Conservation (phyloP, 2,888 invertebrate genomes). For the Formica aserva region DNA sequence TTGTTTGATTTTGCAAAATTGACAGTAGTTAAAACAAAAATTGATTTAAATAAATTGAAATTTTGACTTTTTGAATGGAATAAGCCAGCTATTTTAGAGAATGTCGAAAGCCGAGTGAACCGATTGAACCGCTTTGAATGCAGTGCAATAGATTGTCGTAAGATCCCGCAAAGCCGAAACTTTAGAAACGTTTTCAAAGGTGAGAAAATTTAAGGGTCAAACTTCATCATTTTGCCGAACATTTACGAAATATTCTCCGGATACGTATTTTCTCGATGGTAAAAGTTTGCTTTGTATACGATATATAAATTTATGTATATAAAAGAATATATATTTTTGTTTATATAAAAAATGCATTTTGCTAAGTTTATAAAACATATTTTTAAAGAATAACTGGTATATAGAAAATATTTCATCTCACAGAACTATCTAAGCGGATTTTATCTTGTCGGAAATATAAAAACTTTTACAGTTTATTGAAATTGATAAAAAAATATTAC, state of each 20-base stretch:
- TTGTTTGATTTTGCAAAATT: background rate
- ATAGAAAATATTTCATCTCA: background rate
- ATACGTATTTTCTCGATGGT: background rate
- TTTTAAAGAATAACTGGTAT: background rate
- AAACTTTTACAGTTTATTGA: background rate
- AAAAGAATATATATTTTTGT: no score
- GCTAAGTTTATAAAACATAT: background rate
- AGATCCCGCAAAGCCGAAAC: slow-evolving; percentile 40
- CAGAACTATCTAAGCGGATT: background rate
- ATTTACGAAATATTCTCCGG: slow-evolving; percentile 29
- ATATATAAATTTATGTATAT: background rate
- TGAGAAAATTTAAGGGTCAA: slow-evolving; percentile 45
- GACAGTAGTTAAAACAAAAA: background rate
- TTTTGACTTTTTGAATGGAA: slow-evolving; percentile 11
- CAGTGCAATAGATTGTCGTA: slow-evolving; percentile 29
- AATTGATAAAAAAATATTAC: background rate
- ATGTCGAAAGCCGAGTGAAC: slow-evolving; percentile 14
- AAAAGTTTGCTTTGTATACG: slow-evolving; percentile 12
- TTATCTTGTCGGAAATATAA: background rate
- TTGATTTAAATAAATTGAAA: background rate
- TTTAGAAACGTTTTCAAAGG: slow-evolving; percentile 26
- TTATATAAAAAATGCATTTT: slow-evolving; percentile 7
- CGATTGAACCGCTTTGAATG: slow-evolving; percentile 36
- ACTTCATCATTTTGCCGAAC: slow-evolving; percentile 40
- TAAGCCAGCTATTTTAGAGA: slow-evolving; percentile 20